A percentile compares a stretch with the other conserved stretches of the same genome.
Conservation (phyloP, 2,797 vertebrate genomes). For the Merluccius polli region DNA sequence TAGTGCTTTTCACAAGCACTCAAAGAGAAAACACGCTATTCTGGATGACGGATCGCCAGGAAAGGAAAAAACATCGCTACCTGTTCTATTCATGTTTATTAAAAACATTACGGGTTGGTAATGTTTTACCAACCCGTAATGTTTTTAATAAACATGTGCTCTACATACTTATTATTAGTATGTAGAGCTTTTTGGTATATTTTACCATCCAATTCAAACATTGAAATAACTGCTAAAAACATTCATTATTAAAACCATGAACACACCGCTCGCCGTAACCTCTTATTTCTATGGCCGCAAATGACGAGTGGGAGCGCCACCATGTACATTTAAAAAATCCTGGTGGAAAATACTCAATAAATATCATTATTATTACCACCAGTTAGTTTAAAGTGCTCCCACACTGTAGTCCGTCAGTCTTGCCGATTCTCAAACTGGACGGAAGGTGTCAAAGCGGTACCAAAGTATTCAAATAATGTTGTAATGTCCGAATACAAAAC, state of each 20-base stretch:
- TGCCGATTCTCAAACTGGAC: too few relatives aligned
- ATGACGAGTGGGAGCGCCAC: neutral
- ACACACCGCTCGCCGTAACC: too few relatives aligned
- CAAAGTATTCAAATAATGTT: too few relatives aligned
- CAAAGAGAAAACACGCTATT: too few relatives aligned
- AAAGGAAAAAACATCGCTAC: neutral
- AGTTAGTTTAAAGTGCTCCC: neutral
- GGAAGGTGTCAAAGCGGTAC: too few relatives aligned
- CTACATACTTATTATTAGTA: neutral
- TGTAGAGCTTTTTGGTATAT: neutral
- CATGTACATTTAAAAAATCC: neutral
- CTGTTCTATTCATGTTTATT: neutral
- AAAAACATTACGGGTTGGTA: too few relatives aligned
- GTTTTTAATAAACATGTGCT: too few relatives aligned
- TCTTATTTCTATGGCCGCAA: neutral
- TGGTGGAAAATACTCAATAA: neutral
- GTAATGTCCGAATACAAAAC: too few relatives aligned
- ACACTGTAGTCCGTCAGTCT: neutral
- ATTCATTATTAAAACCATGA: too few relatives aligned
- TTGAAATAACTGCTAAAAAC: too few relatives aligned
- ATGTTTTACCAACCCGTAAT: neutral
- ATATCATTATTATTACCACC: neutral
- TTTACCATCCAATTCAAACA: too few relatives aligned
- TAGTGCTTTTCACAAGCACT: too few relatives aligned
- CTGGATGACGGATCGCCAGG: neutral